phyloP scores from a whole-genome alignment of 2,888 invertebrate species.

The Agrotis segetum region DNA sequence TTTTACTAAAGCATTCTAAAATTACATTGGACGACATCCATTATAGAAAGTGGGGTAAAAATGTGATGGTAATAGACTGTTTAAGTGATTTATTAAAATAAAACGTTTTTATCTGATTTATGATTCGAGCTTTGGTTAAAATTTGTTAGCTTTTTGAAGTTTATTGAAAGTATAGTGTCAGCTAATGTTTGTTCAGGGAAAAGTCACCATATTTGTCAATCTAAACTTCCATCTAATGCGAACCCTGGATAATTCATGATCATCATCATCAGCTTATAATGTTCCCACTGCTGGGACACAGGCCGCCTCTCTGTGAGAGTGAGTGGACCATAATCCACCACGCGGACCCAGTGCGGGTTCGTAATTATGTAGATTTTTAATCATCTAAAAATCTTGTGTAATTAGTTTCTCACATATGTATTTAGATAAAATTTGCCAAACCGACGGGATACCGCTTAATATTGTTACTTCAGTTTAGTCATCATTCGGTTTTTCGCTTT shows the following conservation, averaged over 20 bases:
- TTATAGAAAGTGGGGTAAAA: conserved; percentile 71
- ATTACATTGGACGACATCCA: conserved; percentile 81
- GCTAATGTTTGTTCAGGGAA: background rate
- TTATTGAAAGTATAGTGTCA: background rate
- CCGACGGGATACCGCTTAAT: no score
- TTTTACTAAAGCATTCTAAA: conserved; percentile 76
- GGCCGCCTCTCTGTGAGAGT: no score
- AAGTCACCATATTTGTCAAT: background rate
- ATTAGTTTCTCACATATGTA: no score
- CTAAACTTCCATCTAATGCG: no score
- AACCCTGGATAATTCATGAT: no score
- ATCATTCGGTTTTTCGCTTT: no score
- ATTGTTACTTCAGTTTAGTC: background rate
- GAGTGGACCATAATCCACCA: no score
- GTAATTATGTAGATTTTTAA: no score
- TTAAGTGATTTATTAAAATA: conserved; percentile 59
- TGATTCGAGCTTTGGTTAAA: background rate
- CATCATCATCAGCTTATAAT: no score
- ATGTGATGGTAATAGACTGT: conserved; percentile 56
- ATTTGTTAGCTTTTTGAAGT: no score
- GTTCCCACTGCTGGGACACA: no score
- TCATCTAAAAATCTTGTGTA: background rate
- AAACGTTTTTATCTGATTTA: background rate
- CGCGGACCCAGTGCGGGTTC: no score
- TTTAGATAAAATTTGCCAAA: background rate